A percentile compares a stretch with the other conserved stretches of the same genome.
Evolutionary conservation across 2,113 vertebrate genomes (phyloP).

Genomic region (Oryzias woworae): DNA sequence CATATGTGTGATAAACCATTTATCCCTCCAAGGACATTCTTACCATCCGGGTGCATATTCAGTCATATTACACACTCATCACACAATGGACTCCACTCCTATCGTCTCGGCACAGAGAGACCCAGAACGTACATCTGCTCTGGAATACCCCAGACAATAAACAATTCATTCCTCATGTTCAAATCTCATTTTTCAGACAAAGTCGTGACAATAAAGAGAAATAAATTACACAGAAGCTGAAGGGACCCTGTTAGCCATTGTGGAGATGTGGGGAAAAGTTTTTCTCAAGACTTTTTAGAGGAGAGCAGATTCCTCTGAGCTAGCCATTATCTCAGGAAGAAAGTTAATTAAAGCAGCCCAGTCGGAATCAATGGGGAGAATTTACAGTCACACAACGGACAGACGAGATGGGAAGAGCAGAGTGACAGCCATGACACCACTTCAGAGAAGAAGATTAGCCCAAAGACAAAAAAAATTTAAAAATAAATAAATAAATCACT

Average conservation of each 20-base stretch:
- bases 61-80: constrained; percentile 67
- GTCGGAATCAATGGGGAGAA: constrained; percentile 78
- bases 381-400: constrained; percentile 60
- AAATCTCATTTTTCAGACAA: constrained; percentile 78
- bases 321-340: constrained; percentile 76
- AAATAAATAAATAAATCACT: constrained; percentile 23
- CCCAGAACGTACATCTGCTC: constrained; percentile 69
- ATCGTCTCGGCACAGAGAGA: constrained; percentile 74
- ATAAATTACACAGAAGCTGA: constrained; percentile 57
- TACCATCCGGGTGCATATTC: constrained; percentile 60
- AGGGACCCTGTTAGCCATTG: constrained; percentile 54
- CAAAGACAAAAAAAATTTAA: constrained; percentile 74
- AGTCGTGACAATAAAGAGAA: constrained; percentile 72
- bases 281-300: constrained; percentile 65
- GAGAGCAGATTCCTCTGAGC: constrained; percentile 73
- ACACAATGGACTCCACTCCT: constrained; percentile 71
- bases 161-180: constrained; percentile 74
- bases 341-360: constrained; percentile 84
- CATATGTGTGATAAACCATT: constrained; percentile 67
- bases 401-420: constrained; percentile 62
- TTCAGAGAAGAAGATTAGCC: constrained; percentile 78
- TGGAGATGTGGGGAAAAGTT: constrained; percentile 66
- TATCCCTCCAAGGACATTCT: constrained; percentile 70
- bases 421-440: constrained; percentile 79
- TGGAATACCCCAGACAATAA: constrained; percentile 79